Percentiles rank a stretch among this genome's conserved stretches.
Evolutionary conservation across 2,113 vertebrate species (phyloP).

Genomic region (Forbesichthys agassizii): DNA sequence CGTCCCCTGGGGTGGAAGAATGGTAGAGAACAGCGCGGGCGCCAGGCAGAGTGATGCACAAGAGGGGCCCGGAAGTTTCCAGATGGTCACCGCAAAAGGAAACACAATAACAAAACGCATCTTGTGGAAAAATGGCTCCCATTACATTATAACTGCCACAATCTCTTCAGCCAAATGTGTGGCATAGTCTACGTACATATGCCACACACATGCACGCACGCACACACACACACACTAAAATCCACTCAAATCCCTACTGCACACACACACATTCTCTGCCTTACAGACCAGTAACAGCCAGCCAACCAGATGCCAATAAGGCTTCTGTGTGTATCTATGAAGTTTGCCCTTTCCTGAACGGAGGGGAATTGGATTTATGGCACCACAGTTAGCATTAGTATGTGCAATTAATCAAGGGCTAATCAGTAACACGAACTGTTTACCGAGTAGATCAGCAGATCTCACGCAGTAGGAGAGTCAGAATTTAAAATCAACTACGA

Average conservation of each 20-base stretch:
- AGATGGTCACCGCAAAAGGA: slow-evolving; percentile 26
- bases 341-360: slow-evolving; percentile 9
- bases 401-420: slow-evolving; percentile 54
- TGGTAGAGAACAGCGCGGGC: slow-evolving; percentile 35
- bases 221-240: not conserved
- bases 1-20: slow-evolving; percentile 41
- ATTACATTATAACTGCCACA: slow-evolving; percentile 56
- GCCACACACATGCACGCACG: slow-evolving; percentile 25
- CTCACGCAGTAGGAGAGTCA: no score
- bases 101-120: slow-evolving; percentile 35
- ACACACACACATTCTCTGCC: slow-evolving; percentile 4
- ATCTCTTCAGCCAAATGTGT: not conserved
- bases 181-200: no score
- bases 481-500: no score
- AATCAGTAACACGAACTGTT: slow-evolving; percentile 43
- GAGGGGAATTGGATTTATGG: slow-evolving; percentile 39
- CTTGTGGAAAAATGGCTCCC: slow-evolving; percentile 70
- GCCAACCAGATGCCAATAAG: slow-evolving; percentile 46
- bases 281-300: slow-evolving; percentile 49
- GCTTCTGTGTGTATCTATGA: slow-evolving; percentile 21
- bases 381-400: slow-evolving; percentile 46
- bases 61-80: slow-evolving; percentile 56
- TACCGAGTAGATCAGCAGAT: slow-evolving; percentile 31
- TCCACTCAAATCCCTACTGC: no score
- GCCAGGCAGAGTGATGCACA: slow-evolving; percentile 55